Conservation (phyloP, 2,888 invertebrate species). For the Unio delphinus region DNA sequence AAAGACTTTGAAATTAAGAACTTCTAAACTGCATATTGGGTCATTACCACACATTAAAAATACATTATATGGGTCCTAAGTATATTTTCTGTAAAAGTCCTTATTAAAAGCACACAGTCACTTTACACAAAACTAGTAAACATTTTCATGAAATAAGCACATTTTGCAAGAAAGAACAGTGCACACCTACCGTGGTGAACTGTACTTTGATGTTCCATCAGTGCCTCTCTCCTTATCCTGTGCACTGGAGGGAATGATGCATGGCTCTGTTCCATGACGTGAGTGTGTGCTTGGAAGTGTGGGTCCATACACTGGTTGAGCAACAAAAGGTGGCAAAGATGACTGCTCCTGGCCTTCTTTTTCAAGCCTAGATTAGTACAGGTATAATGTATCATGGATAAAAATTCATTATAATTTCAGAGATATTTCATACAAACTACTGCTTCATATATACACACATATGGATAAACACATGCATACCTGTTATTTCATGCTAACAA, state of each 20-base stretch:
- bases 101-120: conserved; percentile 1
- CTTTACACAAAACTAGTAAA: background rate
- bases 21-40: too few relatives aligned
- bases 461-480: too few relatives aligned
- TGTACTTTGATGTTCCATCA: conserved; percentile 3
- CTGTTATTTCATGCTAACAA: too few relatives aligned
- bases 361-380: background rate
- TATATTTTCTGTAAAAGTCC: background rate
- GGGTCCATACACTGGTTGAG: conserved; percentile 34
- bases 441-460: too few relatives aligned
- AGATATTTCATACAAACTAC: too few relatives aligned
- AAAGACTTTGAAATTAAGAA: too few relatives aligned
- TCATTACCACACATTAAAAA: too few relatives aligned
- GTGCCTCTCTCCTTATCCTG: conserved; percentile 7
- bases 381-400: background rate
- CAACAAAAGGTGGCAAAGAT: conserved; percentile 37
- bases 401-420: too few relatives aligned
- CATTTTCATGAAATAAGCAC: background rate
- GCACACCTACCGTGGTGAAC: conserved; percentile 2
- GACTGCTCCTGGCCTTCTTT: conserved; percentile 20
- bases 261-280: conserved; percentile 62
- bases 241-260: conserved; percentile 42
- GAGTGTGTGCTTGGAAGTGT: conserved; percentile 48
- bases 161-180: background rate
- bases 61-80: too few relatives aligned